Percentiles rank a stretch among this genome's conserved stretches.
These are phyloP conservation scores for Amblyjoppa proteus DNA, from an alignment of 2,888 invertebrate genomes.

Conservation along the genomic window DNA sequence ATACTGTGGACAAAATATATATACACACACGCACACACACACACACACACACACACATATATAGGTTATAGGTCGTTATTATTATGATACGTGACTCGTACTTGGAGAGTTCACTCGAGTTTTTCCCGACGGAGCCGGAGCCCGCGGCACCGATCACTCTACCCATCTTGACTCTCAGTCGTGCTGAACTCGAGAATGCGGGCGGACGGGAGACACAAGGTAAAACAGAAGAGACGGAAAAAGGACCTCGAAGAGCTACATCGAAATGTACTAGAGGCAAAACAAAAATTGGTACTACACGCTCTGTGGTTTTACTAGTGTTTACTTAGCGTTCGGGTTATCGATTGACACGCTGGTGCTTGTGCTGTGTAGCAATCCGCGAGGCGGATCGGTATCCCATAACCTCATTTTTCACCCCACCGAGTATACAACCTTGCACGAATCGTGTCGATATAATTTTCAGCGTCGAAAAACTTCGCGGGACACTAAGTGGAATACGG, in stretches of 20 bases:
- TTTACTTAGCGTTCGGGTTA: background rate
- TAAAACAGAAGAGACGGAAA: constrained; percentile 62
- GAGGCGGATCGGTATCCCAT: no score
- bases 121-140: background rate
- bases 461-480: constrained; percentile 30
- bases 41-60: background rate
- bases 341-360: constrained; percentile 1
- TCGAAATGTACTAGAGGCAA: constrained; percentile 63
- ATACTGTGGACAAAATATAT: background rate
- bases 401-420: background rate
- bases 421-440: background rate
- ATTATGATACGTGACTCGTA: background rate
- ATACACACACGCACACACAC: background rate
- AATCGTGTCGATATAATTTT: constrained; percentile 20
- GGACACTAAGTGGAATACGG: constrained; percentile 28
- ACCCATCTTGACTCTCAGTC: background rate
- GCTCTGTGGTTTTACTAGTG: constrained; percentile 14
- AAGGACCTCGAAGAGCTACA: constrained; percentile 67
- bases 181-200: constrained; percentile 31
- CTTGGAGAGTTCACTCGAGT: background rate
- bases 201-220: constrained; percentile 25
- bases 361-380: background rate
- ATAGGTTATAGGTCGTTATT: background rate
- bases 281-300: constrained; percentile 57
- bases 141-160: constrained; percentile 12